These are phyloP conservation scores for Brachyopa scutellaris DNA, from an alignment of 2,888 invertebrate genomes.

Conservation along the genomic window DNA sequence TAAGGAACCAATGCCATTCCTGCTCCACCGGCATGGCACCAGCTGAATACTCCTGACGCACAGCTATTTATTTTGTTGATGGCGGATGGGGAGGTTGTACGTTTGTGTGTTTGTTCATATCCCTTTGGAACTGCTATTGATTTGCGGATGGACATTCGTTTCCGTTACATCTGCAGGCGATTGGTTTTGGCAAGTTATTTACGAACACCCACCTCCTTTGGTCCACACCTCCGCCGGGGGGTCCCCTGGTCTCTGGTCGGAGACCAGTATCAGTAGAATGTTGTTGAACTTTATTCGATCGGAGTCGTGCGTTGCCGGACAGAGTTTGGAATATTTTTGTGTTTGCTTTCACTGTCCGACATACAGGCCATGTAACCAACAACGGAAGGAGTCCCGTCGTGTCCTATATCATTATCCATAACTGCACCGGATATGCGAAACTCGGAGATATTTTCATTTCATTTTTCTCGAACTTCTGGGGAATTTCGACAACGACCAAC, in stretches of 20 bases:
- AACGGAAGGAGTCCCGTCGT: not conserved
- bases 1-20: slow-evolving; percentile 45
- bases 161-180: slow-evolving; percentile 69
- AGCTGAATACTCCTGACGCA: slow-evolving; percentile 62
- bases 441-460: slow-evolving; percentile 12
- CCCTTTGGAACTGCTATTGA: slow-evolving; percentile 57
- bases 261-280: not conserved
- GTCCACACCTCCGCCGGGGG: not conserved
- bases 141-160: slow-evolving; percentile 59
- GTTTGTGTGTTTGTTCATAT: slow-evolving; percentile 6
- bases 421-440: not conserved
- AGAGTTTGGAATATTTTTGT: slow-evolving; percentile 12
- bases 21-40: slow-evolving; percentile 34
- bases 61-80: slow-evolving; percentile 56
- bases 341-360: slow-evolving; percentile 1
- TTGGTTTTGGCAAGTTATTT: slow-evolving; percentile 70
- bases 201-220: slow-evolving; percentile 50
- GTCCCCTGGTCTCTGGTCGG: not conserved
- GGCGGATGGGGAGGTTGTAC: not conserved
- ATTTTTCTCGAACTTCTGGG: not conserved
- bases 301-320: slow-evolving; percentile 7
- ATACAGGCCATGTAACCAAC: not conserved
- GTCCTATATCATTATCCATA: slow-evolving; percentile 6
- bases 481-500: not conserved
- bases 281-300: slow-evolving; percentile 29